These are phyloP conservation scores for Euborellia annulipes DNA, from an alignment of 1,140 invertebrate species.

Conservation along the genomic window DNA sequence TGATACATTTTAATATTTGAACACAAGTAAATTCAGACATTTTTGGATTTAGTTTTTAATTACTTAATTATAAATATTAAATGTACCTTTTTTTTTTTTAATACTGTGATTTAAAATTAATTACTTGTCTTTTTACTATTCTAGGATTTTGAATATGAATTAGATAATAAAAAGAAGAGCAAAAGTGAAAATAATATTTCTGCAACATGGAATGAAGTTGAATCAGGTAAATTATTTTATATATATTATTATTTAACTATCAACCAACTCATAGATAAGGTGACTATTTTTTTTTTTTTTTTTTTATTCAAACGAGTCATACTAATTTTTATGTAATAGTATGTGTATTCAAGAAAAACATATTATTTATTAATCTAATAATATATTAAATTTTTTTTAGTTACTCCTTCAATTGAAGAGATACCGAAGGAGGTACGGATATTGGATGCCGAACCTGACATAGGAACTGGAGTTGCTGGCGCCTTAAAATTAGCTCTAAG, in stretches of 20 bases:
- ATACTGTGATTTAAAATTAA: constrained; percentile 4
- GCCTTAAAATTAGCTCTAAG: constrained; percentile 84
- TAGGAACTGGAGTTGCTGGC: constrained; percentile 81
- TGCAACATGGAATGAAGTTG: constrained; percentile 56
- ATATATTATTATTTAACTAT: no score
- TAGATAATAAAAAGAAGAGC: constrained; percentile 31
- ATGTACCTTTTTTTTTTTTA: constrained; percentile 1
- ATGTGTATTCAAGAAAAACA: not conserved
- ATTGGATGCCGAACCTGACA: constrained; percentile 86
- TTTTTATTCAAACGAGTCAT: no score
- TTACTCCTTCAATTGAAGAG: constrained; percentile 28
- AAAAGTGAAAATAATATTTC: constrained; percentile 31
- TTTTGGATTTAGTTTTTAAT: no score
- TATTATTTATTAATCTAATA: constrained; percentile 3
- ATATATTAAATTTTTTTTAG: constrained; percentile 17
- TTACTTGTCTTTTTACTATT: constrained; percentile 11
- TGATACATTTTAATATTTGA: no score
- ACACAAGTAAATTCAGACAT: no score
- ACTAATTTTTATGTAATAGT: not conserved
- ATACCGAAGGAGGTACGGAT: constrained; percentile 47
- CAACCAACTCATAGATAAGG: no score
- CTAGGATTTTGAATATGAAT: constrained; percentile 45
- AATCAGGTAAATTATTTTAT: no score
- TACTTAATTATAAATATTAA: not conserved
- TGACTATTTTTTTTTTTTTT: constrained; percentile 8